Evolutionary conservation across 2,113 vertebrate species (phyloP).

Genomic region (Megalops atlanticus): DNA sequence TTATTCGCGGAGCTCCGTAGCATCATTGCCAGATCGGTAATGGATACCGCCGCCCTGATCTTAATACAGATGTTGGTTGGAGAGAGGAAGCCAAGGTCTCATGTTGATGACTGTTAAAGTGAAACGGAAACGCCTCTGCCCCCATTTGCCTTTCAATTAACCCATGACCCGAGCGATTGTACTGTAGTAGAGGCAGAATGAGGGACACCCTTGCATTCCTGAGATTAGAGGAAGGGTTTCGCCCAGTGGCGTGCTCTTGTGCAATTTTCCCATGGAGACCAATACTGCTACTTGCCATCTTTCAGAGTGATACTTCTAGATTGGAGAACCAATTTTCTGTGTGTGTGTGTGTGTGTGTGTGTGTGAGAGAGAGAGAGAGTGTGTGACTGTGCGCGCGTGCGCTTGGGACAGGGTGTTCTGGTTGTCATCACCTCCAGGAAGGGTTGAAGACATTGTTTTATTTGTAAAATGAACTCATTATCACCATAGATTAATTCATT

Average conservation of each 20-base stretch:
- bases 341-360: too few relatives aligned
- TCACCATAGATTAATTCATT: background rate
- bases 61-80: background rate
- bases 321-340: too few relatives aligned
- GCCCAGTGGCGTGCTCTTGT: too few relatives aligned
- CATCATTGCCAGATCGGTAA: background rate
- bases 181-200: background rate
- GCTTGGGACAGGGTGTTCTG: too few relatives aligned
- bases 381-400: too few relatives aligned
- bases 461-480: background rate
- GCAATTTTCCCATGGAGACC: background rate
- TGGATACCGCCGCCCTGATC: background rate
- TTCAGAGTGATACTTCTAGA: background rate
- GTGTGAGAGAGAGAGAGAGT: too few relatives aligned
- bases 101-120: background rate
- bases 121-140: background rate
- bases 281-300: background rate
- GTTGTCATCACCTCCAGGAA: background rate
- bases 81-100: background rate
- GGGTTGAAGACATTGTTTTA: background rate
- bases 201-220: background rate
- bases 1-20: background rate
- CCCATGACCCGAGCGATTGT: background rate
- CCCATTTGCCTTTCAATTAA: constrained; percentile 2
- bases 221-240: background rate